Evolutionary conservation across 37 sponge, comb jelly and placozoan genomes (phyloP), one percentile per base, ranked within the genome.

Genomic region (Lycopodina hypogea): DNA sequence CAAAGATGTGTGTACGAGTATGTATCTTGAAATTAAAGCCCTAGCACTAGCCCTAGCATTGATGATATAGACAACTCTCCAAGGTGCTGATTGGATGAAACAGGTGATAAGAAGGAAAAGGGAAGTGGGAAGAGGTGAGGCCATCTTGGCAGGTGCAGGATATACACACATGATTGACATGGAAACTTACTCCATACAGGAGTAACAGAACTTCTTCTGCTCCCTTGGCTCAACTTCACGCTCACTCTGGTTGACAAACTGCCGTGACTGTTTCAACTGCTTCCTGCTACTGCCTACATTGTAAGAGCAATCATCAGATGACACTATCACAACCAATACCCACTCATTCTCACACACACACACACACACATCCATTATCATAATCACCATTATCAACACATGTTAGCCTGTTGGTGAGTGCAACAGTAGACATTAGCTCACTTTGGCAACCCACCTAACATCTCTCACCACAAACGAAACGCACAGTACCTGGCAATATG

Each of bases 181-280:
- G 36, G 2, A 67, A 24, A 56, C 81, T 57, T 75, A 84, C 86
- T 74, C 28, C 60, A 78, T 76, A 74, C 83, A 82, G 34, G 37
- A 36, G 66, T 75, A 90, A 62, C 83, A 90, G 24, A 67, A 65
- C 65, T 72, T 84, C n/a, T 75, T 42, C 40, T 61, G 40, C 26
- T 45, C 53, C 71, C 69, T 72, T 3, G 68, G 8, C 41, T 70
- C 70, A 42, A 2, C 22, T 23, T 70, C 70, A 12, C 36, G n/a
- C 11, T 21, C 42, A 60, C 38, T 51, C 69, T 50, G 69, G 76
- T 59, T 28, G 56, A 57, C 45, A 38, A 35, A 45, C 64, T 56
- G 69, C 19, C 50, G 55, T 24, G 38, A 21, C 9, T 71, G 78
- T 36, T 42, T 40, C 51, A 64, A 38, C 22, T 74, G 75, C 40